phyloP scores from a whole-genome alignment of 2,797 vertebrate genomes.

The Sebastiscus tertius region DNA sequence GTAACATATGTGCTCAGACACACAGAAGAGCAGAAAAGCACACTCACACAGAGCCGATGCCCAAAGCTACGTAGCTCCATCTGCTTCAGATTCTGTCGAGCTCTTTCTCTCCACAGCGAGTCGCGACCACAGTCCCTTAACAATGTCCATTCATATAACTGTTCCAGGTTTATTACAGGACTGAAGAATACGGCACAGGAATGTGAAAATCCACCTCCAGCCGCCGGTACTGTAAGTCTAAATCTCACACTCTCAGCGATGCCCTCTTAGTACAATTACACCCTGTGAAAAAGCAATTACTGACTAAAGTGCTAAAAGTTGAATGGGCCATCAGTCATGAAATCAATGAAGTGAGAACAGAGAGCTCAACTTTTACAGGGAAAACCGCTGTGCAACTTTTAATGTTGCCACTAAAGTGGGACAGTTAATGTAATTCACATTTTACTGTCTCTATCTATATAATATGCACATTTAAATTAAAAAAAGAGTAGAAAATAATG shows the following conservation, averaged over 20 bases:
- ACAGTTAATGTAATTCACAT: constrained; percentile 15
- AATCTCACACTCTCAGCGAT: not conserved
- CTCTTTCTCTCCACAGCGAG: not conserved
- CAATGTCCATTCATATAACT: not conserved
- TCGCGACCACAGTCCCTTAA: not conserved
- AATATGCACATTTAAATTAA: not conserved
- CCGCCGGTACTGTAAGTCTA: not conserved
- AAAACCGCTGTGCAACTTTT: constrained; percentile 24
- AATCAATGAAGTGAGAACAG: constrained; percentile 41
- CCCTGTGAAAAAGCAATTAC: constrained; percentile 40
- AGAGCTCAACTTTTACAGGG: constrained; percentile 23
- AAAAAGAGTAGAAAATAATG: not conserved
- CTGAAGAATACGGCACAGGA: not conserved
- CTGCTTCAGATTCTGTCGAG: constrained; percentile 35
- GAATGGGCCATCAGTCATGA: constrained; percentile 30
- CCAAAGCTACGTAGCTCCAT: constrained; percentile 44
- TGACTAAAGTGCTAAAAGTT: constrained; percentile 30
- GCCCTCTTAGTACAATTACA: constrained; percentile 28
- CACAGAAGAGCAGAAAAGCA: constrained; percentile 34
- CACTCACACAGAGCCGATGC: constrained; percentile 40
- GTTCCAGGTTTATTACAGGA: not conserved
- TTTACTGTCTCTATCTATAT: not conserved
- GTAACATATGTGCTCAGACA: constrained; percentile 45
- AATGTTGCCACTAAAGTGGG: constrained; percentile 13
- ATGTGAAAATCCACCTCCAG: not conserved